Conservation (phyloP, 2,888 invertebrate species). For the Mythimna loreyi region DNA sequence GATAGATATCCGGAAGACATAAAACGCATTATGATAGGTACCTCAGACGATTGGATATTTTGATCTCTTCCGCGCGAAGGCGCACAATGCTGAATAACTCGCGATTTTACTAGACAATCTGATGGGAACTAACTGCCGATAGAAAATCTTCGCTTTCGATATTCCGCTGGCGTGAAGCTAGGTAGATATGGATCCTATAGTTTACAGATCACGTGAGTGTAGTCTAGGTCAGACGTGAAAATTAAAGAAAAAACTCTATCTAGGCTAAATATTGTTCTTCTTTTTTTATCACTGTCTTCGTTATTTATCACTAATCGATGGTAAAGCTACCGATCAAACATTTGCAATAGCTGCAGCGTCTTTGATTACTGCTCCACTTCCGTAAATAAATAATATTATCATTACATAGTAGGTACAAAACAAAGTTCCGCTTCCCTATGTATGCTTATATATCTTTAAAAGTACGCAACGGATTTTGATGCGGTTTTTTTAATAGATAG, state of each 20-base stretch:
- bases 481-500: too few species aligned
- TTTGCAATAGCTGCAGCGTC: too few species aligned
- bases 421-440: too few species aligned
- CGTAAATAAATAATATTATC: too few species aligned
- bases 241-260: neutral
- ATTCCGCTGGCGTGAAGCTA: constrained; percentile 8
- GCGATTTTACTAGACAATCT: constrained; percentile 36
- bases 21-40: constrained; percentile 24
- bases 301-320: too few species aligned
- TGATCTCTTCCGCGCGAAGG: constrained; percentile 41
- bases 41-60: constrained; percentile 19
- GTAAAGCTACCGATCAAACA: too few species aligned
- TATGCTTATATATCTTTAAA: too few species aligned
- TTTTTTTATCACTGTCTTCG: too few species aligned
- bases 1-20: constrained; percentile 24
- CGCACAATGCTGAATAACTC: constrained; percentile 24
- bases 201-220: neutral
- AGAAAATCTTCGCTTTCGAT: constrained; percentile 58
- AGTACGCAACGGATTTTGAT: too few species aligned
- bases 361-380: too few species aligned
- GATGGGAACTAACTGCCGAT: constrained; percentile 55
- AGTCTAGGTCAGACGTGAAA: neutral
- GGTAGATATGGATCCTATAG: constrained; percentile 23
- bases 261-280: too few species aligned
- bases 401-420: too few species aligned